Evolutionary conservation across 2,888 invertebrate genomes (phyloP), one percentile per base, ranked within the genome.

Genomic region (Hylaea fasciaria): DNA sequence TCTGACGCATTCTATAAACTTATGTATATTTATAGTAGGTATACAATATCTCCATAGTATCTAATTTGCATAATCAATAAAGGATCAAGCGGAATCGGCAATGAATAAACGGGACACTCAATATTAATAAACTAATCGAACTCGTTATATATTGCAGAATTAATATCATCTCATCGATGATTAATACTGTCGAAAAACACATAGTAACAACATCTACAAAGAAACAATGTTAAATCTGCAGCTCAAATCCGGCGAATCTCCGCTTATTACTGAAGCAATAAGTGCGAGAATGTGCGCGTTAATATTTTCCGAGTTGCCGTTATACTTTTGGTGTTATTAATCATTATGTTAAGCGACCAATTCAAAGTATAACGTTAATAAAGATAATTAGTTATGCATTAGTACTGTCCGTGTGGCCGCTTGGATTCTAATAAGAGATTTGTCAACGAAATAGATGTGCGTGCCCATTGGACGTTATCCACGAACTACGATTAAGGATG

Each of bases 331-430:
- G 62, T 48, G 54, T 63, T 70, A 72, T 57, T 68, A 71, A 73
- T 74, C 70, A 75, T 72, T 62, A 71, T 72, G 69, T 66, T 66
- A 70, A 69, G 65, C 77, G 83, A 86, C 82, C 82, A 80, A 84
- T 84, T 82, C 77, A 75, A 72, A 83, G 82, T 73, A 69, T 74
- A 76, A 76, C 76, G 79, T 78, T 82, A 80, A 81, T 83, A 78
- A 78, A 73, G 77, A 74, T 87, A 82, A 87, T 89, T 89, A 89
- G 84, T 84, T 78, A 83, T 76, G 71, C 82, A 84, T 87, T 81
- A 85, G 80, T 66, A 62, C 81, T 52, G 75, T 69, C 81, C 86
- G 86, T 87, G 90, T 85, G 90, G 87, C 81, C 80, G 71, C 65
- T 63, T 69, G 69, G 71, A 81, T 79, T 69, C 80, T 86, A 86